Base-by-base conservation (phyloP, 23 tunicate genomes). In the Halocynthia roretzi region DNA sequence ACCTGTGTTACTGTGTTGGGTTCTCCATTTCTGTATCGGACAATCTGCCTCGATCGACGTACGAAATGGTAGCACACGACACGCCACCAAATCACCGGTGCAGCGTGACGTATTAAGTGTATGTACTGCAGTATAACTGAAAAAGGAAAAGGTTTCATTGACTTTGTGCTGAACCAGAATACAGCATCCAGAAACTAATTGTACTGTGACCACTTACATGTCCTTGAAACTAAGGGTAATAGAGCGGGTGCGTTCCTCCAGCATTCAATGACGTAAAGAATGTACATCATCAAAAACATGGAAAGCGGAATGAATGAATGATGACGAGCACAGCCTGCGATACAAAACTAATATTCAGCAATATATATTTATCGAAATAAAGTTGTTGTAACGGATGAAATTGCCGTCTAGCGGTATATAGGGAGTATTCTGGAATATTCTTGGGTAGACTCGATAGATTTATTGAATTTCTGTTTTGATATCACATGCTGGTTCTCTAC, bases 281-380 rank as follows among this genome's bases (percentile, higher is more conserved):
- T 48, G 5, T 65, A 65, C 22, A 65, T 20, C 70, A 65, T 65
- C 70, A 65, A 20, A 11, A 65, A 15, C 31, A 65, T 9, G 9
- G 70, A 65, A 40, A 65, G 9, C 10, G 70, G 70, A 65, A 65
- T 65, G 17, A 65, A 65, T 10, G 70, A 65, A 65, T 65, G 70
- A 11, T 40, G 22, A 0, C 70, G 70, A 9, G 70, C 31, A 15
- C 70, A 65, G 0, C 70, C 70, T 65, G 9, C 22, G 31, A 65
- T 20, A 58, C 63, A 58, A 58, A 58, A 58, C n/a, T 14, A 15
- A 14, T 14, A 4, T 14, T 58, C 2, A 58, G 1, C 63, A 14
- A 58, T 58, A 14, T n/a, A 14, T 58, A 15, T 15, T n/a, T n/a
- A n/a, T n/a, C n/a, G n/a, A n/a, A n/a, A n/a, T n/a, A n/a, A n/a